Evolutionary conservation across 2,113 vertebrate genomes (phyloP).

Genomic region (Loxodonta africana): DNA sequence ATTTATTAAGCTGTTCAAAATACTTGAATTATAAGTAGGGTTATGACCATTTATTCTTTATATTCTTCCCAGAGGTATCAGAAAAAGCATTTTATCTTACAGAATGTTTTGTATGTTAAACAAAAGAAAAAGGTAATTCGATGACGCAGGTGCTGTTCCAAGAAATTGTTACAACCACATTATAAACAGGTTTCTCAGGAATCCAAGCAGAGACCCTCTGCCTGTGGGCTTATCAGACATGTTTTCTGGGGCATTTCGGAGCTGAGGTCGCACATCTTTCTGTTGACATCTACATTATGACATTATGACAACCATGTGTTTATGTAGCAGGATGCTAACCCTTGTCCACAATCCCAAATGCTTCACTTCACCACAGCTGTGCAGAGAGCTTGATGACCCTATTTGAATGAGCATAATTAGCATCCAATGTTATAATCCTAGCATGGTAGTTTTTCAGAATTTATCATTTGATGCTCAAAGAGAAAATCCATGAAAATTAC

Average conservation of each 20-base stretch:
- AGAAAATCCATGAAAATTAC: conserved; percentile 61
- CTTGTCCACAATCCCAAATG: conserved; percentile 59
- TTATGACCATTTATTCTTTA: not conserved
- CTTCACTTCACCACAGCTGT: conserved; percentile 75
- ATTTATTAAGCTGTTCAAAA: not conserved
- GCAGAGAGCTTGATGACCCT: conserved; percentile 56
- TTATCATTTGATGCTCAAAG: conserved; percentile 50
- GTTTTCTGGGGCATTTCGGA: conserved; percentile 40
- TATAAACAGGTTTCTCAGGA: not conserved
- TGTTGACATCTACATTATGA: conserved; percentile 21
- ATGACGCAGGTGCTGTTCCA: not conserved
- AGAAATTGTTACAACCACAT: not conserved
- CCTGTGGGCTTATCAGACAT: not conserved
- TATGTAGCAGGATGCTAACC: conserved; percentile 22
- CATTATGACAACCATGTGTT: conserved; percentile 35
- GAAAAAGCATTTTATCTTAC: not conserved
- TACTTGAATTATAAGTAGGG: not conserved
- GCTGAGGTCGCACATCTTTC: conserved; percentile 71
- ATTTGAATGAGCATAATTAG: conserved; percentile 78
- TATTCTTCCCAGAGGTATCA: not conserved
- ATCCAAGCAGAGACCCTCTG: conserved; percentile 6
- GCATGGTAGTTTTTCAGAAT: conserved; percentile 1
- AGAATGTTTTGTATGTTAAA: not conserved
- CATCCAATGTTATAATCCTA: conserved; percentile 64
- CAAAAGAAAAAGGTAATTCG: not conserved